Evolutionary conservation across 23 tunicate genomes (phyloP), one percentile per base, ranked within the genome.

Genomic region (Botrylloides violaceus): DNA sequence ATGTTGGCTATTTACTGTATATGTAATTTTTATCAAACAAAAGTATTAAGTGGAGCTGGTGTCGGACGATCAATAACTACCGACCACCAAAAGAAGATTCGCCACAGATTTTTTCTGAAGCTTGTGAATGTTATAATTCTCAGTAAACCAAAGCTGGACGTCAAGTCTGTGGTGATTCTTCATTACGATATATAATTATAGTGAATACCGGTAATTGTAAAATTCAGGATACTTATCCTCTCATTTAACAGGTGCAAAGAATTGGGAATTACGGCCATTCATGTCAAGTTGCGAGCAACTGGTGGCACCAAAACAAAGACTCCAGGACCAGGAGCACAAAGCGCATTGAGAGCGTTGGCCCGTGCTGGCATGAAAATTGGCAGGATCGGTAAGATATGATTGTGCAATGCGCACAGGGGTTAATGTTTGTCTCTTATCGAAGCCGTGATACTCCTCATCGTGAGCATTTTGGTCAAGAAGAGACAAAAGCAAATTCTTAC

Each of bases 361-460:
- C 92, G 98, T 70, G 91, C 98, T 29, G 98, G 98, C 39, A 81
- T 93, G 94, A 93, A 93, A 58, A 93, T 93, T 65, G 98, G 98
- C 39, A 81, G 98, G 36, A 93, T 93, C 25, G 98, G 97, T 83
- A 61, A 78, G 32, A 25, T 63, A 27, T n/a, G n/a, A 18, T 47
- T 18, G 55, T 47, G 12, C 18, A 47, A 12, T 47, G 18, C 18
- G 18, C 12, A 12, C 18, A 18, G 55, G 18, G 19, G 20, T 62
- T 63, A 24, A 33, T 22, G 32, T 53, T n/a, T 36, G 84, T 75
- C 73, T 73, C 31, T 29, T 36, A 81, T 81, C 86, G 86, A 81
- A 81, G 86, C 86, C 86, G 64, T 78, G 64, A 21, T 24, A 29
- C 12, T 23, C 64, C 1, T 1, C n/a, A 6, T 19, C 30, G 18